These are phyloP conservation scores for Tachysurus fulvidraco DNA, from an alignment of 2,113 vertebrate genomes.

Conservation along the genomic window DNA sequence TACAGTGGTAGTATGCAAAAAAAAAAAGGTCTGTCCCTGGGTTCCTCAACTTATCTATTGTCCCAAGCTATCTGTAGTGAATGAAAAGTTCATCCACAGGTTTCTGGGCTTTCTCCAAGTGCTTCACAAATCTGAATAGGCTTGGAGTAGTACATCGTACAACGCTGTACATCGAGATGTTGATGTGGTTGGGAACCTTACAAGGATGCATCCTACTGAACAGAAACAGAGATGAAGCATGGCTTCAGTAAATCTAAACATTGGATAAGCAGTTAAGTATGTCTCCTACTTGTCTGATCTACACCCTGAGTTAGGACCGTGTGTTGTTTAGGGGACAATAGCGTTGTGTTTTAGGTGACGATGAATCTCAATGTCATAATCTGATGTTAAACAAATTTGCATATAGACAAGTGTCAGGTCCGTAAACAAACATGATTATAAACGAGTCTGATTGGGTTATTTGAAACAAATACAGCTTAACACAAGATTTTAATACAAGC, in stretches of 20 bases:
- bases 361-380: not conserved
- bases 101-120: not conserved
- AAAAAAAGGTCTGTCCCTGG: not conserved
- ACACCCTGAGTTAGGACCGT: not conserved
- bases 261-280: not conserved
- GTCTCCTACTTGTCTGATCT: not conserved
- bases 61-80: not conserved
- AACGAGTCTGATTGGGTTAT: slow-evolving; percentile 2
- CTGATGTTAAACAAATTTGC: not conserved
- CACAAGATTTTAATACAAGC: not conserved
- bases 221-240: not conserved
- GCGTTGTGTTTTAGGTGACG: not conserved
- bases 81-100: not conserved
- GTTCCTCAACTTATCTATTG: not conserved
- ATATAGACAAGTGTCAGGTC: not conserved
- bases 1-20: not conserved
- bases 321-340: not conserved
- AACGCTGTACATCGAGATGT: not conserved
- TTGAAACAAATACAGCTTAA: not conserved
- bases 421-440: not conserved
- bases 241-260: not conserved
- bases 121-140: not conserved
- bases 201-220: not conserved
- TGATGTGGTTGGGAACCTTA: not conserved
- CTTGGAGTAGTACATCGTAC: not conserved